These are phyloP conservation scores for Callithrix jacchus DNA, from an alignment of 2,113 vertebrate species.

Conservation along the genomic window DNA sequence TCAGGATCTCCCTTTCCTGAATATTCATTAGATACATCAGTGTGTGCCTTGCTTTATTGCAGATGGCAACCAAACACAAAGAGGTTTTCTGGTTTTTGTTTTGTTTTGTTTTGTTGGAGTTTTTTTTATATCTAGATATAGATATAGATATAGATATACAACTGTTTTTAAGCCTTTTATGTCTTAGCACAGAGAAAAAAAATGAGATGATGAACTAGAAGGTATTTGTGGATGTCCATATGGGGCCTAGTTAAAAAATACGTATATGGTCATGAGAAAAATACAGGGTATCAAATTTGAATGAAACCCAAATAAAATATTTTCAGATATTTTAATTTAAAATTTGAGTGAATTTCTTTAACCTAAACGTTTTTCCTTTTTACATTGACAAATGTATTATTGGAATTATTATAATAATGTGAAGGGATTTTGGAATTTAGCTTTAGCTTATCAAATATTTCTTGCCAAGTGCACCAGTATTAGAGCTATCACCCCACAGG, in stretches of 20 bases:
- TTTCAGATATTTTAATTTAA: neutral
- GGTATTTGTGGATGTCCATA: neutral
- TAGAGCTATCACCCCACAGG: neutral
- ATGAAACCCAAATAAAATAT: neutral
- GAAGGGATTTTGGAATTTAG: conserved; percentile 5
- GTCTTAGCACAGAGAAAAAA: neutral
- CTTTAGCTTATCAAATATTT: conserved; percentile 5
- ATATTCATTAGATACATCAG: neutral
- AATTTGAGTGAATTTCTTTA: neutral
- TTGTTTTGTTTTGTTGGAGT: neutral
- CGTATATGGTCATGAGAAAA: neutral
- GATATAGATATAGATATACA: neutral
- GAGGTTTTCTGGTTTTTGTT: neutral
- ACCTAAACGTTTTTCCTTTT: neutral
- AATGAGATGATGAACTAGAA: neutral
- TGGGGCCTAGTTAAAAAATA: neutral
- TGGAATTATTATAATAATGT: neutral
- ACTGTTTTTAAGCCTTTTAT: neutral
- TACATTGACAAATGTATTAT: neutral
- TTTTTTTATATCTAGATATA: neutral
- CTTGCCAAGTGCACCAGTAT: neutral
- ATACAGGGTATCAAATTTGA: neutral
- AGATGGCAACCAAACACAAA: neutral
- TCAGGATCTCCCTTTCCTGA: neutral
- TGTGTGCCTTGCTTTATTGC: neutral